Evolutionary conservation across 2,797 vertebrate species (phyloP), one percentile per base, ranked within the genome.

Genomic region (Aulostomus chinensis): DNA sequence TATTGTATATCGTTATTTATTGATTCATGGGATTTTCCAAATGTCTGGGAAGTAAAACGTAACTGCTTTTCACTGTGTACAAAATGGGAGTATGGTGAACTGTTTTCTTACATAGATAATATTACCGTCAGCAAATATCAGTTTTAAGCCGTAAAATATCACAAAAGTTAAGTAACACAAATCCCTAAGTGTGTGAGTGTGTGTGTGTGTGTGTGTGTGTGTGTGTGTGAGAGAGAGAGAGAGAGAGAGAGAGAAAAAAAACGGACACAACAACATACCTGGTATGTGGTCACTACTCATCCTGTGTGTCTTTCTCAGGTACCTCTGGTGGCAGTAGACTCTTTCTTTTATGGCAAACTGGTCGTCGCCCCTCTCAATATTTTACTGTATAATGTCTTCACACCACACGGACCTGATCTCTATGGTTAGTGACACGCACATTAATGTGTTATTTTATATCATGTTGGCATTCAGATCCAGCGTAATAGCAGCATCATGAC

Each of bases 301-400:
- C 16, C 64, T 79, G 5, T 78, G 18, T 61, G 21, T 78, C 22
- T 50, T 40, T 67, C 21, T 53, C 25, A 99, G 97, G 92, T 92
- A 12, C 97, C 97, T 3, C 68, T 95, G 40, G 89, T 97, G 46
- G 77, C 81, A 15, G 90, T 99, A 49, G 97, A 99, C 86, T 96
- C 95, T 64, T 96, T 94, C 80, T 90, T 97, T 81, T 99, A 99
- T 3, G 97, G 96, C 21, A 97, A 96, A 86, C 73, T 97, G 77
- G 96, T 96, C 48, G 78, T 98, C 11, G 88, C 97, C 0, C 97
- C 97, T 7, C 92, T 99, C 53, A 98, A 98, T 83, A 98, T 99
- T 53, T 84, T 99, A 8, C 55, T 97, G 1, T 99, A 99, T 86
- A 99, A 99, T 0, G 94, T 99, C 58, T 99, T 99, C 79, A 98